A percentile compares a stretch with the other conserved stretches of the same genome.
Evolutionary conservation across 2,113 vertebrate genomes (phyloP).

Genomic region (Antigone vipio): DNA sequence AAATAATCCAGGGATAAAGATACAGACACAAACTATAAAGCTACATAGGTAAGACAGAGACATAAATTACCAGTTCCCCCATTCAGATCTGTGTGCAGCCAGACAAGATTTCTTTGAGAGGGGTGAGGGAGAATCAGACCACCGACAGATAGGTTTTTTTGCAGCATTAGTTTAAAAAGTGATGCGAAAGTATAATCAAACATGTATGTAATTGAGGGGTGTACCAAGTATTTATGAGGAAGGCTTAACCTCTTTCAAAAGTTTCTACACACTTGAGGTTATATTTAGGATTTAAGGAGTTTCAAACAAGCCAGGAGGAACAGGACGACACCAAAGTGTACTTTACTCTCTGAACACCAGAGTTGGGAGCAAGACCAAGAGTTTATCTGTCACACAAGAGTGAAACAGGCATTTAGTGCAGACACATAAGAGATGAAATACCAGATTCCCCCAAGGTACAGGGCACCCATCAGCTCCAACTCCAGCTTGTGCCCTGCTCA

Average conservation of each 20-base stretch:
- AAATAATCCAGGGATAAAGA: background rate
- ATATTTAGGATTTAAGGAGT: background rate
- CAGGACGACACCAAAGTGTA: background rate
- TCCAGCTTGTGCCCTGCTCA: background rate
- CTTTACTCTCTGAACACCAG: background rate
- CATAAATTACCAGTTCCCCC: background rate
- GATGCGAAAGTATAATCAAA: background rate
- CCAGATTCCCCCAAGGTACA: background rate
- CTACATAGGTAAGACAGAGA: background rate
- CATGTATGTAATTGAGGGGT: background rate
- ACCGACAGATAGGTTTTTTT: background rate
- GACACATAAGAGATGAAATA: background rate
- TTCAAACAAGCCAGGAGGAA: background rate
- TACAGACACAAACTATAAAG: background rate
- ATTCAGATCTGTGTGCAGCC: background rate
- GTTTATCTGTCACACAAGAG: background rate
- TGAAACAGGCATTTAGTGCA: background rate
- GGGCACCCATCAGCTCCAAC: background rate
- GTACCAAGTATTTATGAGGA: rapidly evolving
- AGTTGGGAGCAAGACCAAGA: background rate
- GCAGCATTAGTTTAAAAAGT: background rate
- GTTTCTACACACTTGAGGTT: background rate
- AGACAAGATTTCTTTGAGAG: background rate
- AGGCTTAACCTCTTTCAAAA: background rate
- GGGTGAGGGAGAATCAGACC: background rate